phyloP scores from a whole-genome alignment of 2,113 vertebrate species.

The Strigops habroptila region DNA sequence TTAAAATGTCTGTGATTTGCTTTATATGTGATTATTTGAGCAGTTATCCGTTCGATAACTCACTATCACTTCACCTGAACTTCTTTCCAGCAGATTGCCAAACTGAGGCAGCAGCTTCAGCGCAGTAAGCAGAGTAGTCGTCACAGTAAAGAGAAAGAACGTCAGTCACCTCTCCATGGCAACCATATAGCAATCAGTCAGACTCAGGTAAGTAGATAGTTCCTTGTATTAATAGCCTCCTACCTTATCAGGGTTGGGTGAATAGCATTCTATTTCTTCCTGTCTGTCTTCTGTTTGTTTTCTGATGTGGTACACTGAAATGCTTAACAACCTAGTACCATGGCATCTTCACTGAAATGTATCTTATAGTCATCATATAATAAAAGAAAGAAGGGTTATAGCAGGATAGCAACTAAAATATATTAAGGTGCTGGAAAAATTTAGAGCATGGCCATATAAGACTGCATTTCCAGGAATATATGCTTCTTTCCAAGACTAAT shows the following conservation, averaged over 20 bases:
- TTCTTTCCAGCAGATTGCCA: conserved; percentile 87
- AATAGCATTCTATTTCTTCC: neutral
- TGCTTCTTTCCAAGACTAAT: neutral
- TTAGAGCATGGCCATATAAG: neutral
- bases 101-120: conserved; percentile 91
- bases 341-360: neutral
- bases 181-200: conserved; percentile 79
- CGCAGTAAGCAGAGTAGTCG: conserved; percentile 88
- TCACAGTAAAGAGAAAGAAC: conserved; percentile 86
- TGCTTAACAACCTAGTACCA: neutral
- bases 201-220: conserved; percentile 76
- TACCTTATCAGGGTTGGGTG: neutral
- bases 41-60: neutral
- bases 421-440: neutral
- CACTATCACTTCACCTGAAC: neutral
- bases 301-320: neutral
- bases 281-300: neutral
- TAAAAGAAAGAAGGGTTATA: neutral
- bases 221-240: neutral
- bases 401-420: neutral
- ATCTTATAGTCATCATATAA: neutral
- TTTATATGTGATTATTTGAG: neutral
- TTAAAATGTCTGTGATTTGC: neutral
- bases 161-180: conserved; percentile 81
- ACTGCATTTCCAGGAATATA: neutral